Conservation (phyloP, 2,797 vertebrate species). For the Artibeus lituratus region DNA sequence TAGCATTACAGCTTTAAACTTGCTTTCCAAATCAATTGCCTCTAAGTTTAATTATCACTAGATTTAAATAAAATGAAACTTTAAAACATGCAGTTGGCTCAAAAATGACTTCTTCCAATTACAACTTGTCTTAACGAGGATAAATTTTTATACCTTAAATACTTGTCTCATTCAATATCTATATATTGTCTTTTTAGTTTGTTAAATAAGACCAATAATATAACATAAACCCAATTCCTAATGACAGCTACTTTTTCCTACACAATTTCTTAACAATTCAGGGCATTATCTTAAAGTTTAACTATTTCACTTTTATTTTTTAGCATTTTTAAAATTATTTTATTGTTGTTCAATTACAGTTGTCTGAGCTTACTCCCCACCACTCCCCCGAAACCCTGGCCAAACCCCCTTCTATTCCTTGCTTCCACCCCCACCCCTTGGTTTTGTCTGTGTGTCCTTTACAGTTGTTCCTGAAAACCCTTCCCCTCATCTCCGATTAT, state of each 20-base stretch:
- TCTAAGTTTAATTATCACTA: background rate
- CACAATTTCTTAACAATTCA: background rate
- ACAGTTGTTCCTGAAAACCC: too few relatives aligned
- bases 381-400: too few relatives aligned
- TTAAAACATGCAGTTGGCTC: background rate
- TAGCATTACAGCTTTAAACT: background rate
- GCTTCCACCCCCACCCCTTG: too few relatives aligned
- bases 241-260: background rate
- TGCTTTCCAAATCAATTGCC: background rate
- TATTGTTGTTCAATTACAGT: too few relatives aligned
- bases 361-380: too few relatives aligned
- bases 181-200: background rate
- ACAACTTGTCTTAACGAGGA: background rate
- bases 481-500: too few relatives aligned
- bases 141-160: background rate
- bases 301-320: background rate
- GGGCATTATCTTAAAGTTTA: background rate
- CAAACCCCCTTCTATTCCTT: too few relatives aligned
- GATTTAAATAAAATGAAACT: background rate
- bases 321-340: too few relatives aligned
- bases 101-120: constrained; percentile 13
- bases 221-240: background rate
- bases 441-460: too few relatives aligned
- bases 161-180: background rate
- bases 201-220: background rate